Evolutionary conservation across 2,888 invertebrate species (phyloP), one percentile per base, ranked within the genome.

Genomic region (Synanthedon formicaeformis): DNA sequence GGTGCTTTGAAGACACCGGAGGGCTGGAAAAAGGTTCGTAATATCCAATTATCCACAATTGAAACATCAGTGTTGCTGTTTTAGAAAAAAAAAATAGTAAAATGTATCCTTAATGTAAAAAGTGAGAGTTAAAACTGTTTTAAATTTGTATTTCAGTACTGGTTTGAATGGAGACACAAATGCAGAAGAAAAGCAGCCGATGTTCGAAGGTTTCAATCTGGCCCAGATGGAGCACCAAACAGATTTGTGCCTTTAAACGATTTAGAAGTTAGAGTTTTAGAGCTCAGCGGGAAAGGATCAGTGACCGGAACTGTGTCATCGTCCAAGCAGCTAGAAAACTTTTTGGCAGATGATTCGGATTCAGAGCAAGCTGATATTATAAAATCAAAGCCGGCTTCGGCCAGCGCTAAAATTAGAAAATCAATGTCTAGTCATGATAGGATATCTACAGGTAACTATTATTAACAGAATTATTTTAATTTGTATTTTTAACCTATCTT

Each of bases 131-230:
- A 34, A 34, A 45, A 14, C 50, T 50, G 23, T 50, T 23, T 23
- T 50, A 6, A 18, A 50, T 51, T 52, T 57, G 34, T 34, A 34
- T 72, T 75, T 54, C 70, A 85, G 85, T 84, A 84, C 57, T 84
- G 84, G 83, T 78, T 81, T 67, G 83, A 82, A 64, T 84, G 82
- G 82, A 66, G 83, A 51, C 80, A 81, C 57, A 84, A 81, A 58
- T 81, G 81, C 57, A 78, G 78, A 61, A 84, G 75, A 66, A 84
- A 83, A 69, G 81, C 78, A 52, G 71, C 76, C 11, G 75, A 80
- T 66, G 69, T 65, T 13, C 64, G 69, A 53, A 73, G 77, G 59
- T 69, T 66, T 40, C 70, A 71, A 53, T 64, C 73, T 4, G 63
- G 61, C 1, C 57, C 76, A 0, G 65, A 72, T 50, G 63, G 67